phyloP scores from a whole-genome alignment of 2,888 invertebrate genomes.

The Sclerodermus sp. region DNA sequence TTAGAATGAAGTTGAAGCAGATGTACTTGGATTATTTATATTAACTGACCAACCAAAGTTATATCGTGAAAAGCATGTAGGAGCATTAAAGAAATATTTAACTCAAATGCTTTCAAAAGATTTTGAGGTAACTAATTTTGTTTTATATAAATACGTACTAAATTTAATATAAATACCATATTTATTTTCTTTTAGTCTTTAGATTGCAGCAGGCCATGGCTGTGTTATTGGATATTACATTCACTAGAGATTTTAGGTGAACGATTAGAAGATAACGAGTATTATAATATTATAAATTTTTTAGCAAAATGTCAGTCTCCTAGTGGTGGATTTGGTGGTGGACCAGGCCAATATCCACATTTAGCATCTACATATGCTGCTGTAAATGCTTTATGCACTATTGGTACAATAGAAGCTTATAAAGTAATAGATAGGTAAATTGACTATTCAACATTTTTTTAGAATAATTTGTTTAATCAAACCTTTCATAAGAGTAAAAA shows the following conservation, averaged over 20 bases:
- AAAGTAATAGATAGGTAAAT: slow-evolving; percentile 82
- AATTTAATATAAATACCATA: slow-evolving; percentile 14
- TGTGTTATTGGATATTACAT: slow-evolving; percentile 96
- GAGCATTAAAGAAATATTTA: slow-evolving; percentile 71
- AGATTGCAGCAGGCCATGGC: slow-evolving; percentile 95
- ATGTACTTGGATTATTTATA: slow-evolving; percentile 60
- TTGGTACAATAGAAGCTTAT: slow-evolving; percentile 86
- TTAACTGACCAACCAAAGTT: slow-evolving; percentile 66
- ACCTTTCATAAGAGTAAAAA: too few relatives aligned
- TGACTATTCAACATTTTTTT: not conserved
- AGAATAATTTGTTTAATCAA: not conserved
- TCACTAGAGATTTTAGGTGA: slow-evolving; percentile 77
- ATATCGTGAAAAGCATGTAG: slow-evolving; percentile 66
- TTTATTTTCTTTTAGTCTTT: slow-evolving; percentile 63
- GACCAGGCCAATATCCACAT: slow-evolving; percentile 90
- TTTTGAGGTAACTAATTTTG: slow-evolving; percentile 64
- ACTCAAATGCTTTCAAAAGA: slow-evolving; percentile 65
- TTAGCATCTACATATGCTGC: slow-evolving; percentile 98
- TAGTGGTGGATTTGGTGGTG: slow-evolving; percentile 90
- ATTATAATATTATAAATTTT: slow-evolving; percentile 64
- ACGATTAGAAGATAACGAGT: slow-evolving; percentile 62
- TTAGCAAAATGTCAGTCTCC: slow-evolving; percentile 73
- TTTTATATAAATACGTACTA: slow-evolving; percentile 23
- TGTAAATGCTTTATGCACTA: slow-evolving; percentile 86
- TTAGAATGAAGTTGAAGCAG: slow-evolving; percentile 64